A percentile compares a stretch with the other conserved stretches of the same genome.
phyloP scores from a whole-genome alignment of 2,888 invertebrate species.

The Lapara coniferarum region DNA sequence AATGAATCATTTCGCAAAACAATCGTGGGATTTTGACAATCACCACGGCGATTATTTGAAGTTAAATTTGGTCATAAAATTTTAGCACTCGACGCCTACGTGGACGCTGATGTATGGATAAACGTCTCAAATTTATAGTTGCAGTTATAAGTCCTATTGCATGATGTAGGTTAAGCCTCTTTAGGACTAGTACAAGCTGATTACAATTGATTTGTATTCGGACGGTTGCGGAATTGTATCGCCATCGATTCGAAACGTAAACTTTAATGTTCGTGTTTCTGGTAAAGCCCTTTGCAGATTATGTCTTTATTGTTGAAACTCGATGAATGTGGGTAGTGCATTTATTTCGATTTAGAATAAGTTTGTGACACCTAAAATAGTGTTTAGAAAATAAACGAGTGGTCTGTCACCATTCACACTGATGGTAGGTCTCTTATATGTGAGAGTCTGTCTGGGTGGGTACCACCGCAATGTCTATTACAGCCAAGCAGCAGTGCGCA shows the following conservation, averaged over 20 bases:
- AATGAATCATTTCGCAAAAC: conserved; percentile 20
- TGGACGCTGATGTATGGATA: conserved; percentile 5
- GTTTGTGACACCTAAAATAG: too few relatives aligned
- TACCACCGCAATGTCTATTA: too few relatives aligned
- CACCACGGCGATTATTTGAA: conserved; percentile 29
- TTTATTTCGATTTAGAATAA: too few relatives aligned
- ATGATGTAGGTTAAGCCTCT: conserved; percentile 9
- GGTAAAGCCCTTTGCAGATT: too few relatives aligned
- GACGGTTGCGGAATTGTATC: not conserved
- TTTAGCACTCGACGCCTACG: conserved; percentile 34
- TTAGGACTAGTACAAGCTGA: not conserved
- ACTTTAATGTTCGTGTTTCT: not conserved
- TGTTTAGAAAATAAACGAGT: too few relatives aligned
- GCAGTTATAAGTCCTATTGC: conserved; percentile 4
- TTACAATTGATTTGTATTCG: conserved; percentile 6
- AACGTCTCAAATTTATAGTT: conserved; percentile 22
- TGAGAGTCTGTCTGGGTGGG: too few relatives aligned
- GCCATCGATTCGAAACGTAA: not conserved
- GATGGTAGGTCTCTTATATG: too few relatives aligned
- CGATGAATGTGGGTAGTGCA: too few relatives aligned
- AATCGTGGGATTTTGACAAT: conserved; percentile 28
- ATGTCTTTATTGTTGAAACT: too few relatives aligned
- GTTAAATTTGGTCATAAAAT: conserved; percentile 34
- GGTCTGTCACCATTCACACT: too few relatives aligned
- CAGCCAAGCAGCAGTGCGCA: too few relatives aligned